These are phyloP conservation scores for Steinernema scapterisci DNA, from an alignment of 2,888 invertebrate species.

Conservation along the genomic window DNA sequence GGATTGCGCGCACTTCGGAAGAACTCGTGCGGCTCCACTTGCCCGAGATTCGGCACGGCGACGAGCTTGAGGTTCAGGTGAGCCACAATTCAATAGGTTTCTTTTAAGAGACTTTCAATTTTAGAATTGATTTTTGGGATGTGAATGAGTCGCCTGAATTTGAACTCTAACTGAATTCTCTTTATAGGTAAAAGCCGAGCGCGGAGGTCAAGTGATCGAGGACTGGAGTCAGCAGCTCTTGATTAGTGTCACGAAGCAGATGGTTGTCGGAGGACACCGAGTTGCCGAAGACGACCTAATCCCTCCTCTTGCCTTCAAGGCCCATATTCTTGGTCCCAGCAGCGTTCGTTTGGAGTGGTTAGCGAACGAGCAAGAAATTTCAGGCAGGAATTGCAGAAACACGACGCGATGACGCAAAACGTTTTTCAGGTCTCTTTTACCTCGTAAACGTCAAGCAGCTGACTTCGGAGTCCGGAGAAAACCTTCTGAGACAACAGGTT, in stretches of 20 bases:
- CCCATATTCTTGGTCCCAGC: conserved; percentile 57
- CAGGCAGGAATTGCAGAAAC: neutral
- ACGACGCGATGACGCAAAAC: neutral
- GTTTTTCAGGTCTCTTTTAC: conserved; percentile 56
- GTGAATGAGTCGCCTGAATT: too few species aligned
- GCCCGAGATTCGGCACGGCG: conserved; percentile 47
- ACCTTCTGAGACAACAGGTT: conserved; percentile 43
- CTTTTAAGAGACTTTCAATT: neutral
- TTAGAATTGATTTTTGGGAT: too few species aligned
- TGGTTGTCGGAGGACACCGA: conserved; percentile 38
- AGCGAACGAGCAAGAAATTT: conserved; percentile 36
- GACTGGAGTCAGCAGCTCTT: conserved; percentile 56
- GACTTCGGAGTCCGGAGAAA: conserved; percentile 55
- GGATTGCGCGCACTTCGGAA: conserved; percentile 47
- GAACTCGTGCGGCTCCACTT: conserved; percentile 50
- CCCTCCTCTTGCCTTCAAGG: conserved; percentile 62
- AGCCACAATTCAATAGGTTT: neutral
- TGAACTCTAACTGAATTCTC: too few species aligned
- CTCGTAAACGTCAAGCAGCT: conserved; percentile 64
- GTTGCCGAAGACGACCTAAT: conserved; percentile 50
- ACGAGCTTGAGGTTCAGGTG: conserved; percentile 47
- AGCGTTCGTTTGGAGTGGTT: conserved; percentile 61
- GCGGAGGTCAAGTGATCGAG: conserved; percentile 50
- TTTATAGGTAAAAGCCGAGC: conserved; percentile 53
- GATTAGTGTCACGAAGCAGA: conserved; percentile 49